Evolutionary conservation across 2,797 vertebrate genomes (phyloP).

Genomic region (Amblyraja radiata): DNA sequence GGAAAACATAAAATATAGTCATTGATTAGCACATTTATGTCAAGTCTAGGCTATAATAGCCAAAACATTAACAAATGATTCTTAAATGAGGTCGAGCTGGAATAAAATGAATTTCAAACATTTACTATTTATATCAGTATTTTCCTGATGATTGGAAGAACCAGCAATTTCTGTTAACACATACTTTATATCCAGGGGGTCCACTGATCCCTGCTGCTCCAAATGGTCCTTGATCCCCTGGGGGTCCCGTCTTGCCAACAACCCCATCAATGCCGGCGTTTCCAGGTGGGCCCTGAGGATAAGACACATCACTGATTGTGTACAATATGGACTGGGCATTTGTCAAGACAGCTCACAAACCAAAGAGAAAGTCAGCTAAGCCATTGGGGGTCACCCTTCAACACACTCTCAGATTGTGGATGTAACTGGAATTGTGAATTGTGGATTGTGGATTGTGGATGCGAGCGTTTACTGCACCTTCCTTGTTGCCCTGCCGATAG

Average conservation of each 20-base stretch:
- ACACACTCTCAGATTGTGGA: background rate
- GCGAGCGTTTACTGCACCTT: background rate
- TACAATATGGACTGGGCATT: background rate
- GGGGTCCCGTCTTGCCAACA: conserved; percentile 62
- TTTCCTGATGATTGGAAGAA: background rate
- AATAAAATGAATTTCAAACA: background rate
- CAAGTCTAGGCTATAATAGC: background rate
- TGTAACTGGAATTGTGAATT: too few species aligned
- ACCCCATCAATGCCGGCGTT: conserved; percentile 55
- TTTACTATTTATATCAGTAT: background rate
- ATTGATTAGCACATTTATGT: too few species aligned
- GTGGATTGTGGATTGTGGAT: too few species aligned
- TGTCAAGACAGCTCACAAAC: background rate
- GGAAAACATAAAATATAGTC: background rate
- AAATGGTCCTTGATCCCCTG: conserved; percentile 59
- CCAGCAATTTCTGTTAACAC: conserved; percentile 47
- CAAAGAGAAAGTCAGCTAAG: background rate
- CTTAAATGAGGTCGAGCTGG: background rate
- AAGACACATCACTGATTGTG: background rate
- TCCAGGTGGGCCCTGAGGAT: conserved; percentile 64
- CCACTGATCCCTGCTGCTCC: conserved; percentile 62
- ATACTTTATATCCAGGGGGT: conserved; percentile 67
- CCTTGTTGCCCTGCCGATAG: background rate
- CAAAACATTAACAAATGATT: background rate
- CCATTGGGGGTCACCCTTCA: too few species aligned